phyloP scores from a whole-genome alignment of 2,888 invertebrate genomes.

The Noctua comes region DNA sequence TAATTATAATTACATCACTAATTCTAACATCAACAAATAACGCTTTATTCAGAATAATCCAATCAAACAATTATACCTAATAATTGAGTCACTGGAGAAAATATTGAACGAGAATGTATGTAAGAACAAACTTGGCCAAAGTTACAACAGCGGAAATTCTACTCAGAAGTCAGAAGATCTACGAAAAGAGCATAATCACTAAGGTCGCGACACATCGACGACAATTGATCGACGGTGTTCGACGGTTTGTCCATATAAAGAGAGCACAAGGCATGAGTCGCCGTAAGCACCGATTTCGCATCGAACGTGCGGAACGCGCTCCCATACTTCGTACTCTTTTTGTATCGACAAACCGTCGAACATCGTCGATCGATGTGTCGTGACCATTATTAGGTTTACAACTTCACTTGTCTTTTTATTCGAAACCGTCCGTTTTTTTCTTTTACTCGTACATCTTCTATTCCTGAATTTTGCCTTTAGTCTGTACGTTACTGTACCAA shows the following conservation, averaged over 20 bases:
- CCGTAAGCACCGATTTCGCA: not conserved
- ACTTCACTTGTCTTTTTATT: not conserved
- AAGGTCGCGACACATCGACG: not conserved
- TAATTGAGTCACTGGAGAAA: not conserved
- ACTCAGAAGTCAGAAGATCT: not conserved
- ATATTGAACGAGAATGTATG: not conserved
- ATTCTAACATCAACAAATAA: not conserved
- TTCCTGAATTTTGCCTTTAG: too few species aligned
- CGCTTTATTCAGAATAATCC: not conserved
- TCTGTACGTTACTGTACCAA: too few species aligned
- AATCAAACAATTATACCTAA: not conserved
- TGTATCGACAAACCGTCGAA: too few species aligned
- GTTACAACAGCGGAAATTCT: not conserved
- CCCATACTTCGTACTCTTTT: too few species aligned
- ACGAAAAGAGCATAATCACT: not conserved
- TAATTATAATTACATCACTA: not conserved
- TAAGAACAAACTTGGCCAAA: not conserved
- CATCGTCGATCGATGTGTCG: too few species aligned
- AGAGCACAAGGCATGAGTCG: not conserved
- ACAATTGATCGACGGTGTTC: not conserved
- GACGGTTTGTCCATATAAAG: not conserved
- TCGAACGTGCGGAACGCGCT: not conserved
- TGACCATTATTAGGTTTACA: not conserved
- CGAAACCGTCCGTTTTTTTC: not conserved
- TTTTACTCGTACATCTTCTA: too few species aligned